Percentiles rank a stretch among this genome's conserved stretches.
These are phyloP conservation scores for Tinea trinotella DNA, from an alignment of 2,888 invertebrate genomes.

Conservation along the genomic window DNA sequence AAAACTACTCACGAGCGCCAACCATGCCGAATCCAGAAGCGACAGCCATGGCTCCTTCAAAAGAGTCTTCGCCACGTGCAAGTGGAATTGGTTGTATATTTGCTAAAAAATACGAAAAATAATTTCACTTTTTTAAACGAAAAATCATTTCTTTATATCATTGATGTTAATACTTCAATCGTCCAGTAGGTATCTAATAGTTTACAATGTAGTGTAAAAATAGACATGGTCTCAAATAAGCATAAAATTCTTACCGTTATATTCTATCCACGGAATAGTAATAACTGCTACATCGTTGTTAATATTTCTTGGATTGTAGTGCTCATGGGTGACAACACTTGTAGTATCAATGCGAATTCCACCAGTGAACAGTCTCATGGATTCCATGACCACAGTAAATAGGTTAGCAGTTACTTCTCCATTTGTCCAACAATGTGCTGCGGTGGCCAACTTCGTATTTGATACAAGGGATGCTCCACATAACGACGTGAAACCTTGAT, in stretches of 20 bases:
- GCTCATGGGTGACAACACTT: conserved; percentile 4
- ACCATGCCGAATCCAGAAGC: conserved; percentile 21
- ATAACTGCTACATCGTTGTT: conserved; percentile 18
- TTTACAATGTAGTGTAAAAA: too few relatives aligned
- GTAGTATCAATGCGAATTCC: conserved; percentile 16
- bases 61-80: conserved; percentile 3
- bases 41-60: conserved; percentile 10
- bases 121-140: too few relatives aligned
- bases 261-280: background rate
- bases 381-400: conserved; percentile 35
- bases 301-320: conserved; percentile 9
- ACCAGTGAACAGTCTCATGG: conserved; percentile 17
- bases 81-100: conserved; percentile 18
- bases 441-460: conserved; percentile 22
- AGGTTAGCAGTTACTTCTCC: conserved; percentile 31
- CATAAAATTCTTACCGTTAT: background rate
- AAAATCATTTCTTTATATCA: too few relatives aligned
- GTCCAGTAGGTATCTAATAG: too few relatives aligned
- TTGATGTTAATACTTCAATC: too few relatives aligned
- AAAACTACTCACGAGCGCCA: conserved; percentile 19
- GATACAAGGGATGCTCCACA: conserved; percentile 32
- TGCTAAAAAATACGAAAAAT: conserved; percentile 1
- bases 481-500: conserved; percentile 28
- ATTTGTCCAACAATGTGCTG: conserved; percentile 36
- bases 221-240: background rate